These are phyloP conservation scores for Calypte anna DNA, from an alignment of 2,113 vertebrate genomes.

Conservation along the genomic window DNA sequence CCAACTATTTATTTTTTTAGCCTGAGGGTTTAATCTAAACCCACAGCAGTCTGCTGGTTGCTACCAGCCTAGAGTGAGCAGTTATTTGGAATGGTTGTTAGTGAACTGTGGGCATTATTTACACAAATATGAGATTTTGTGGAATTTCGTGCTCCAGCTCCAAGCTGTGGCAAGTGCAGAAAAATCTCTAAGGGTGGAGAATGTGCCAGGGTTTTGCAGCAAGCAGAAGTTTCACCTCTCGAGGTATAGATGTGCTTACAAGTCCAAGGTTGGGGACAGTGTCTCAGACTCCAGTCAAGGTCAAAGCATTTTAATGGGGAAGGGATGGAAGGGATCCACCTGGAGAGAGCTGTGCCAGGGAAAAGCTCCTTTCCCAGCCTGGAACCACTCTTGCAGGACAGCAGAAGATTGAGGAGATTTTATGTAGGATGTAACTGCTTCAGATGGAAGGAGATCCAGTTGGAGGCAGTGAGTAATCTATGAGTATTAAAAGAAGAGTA, in stretches of 20 bases:
- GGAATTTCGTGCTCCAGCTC: not conserved
- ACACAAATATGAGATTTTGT: not conserved
- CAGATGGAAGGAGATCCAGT: not conserved
- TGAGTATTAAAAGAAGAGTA: not conserved
- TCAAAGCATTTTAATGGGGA: not conserved
- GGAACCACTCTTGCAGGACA: not conserved
- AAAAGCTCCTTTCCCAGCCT: not conserved
- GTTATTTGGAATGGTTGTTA: not conserved
- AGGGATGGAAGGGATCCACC: not conserved
- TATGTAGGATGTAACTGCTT: not conserved
- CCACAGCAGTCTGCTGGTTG: not conserved
- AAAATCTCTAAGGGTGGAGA: not conserved
- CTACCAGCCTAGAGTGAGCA: not conserved
- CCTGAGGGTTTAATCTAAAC: not conserved
- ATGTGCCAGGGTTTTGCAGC: not conserved
- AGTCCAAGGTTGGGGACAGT: not conserved
- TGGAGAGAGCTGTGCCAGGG: not conserved
- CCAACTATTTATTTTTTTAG: not conserved
- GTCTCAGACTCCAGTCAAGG: not conserved
- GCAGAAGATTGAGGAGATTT: not conserved
- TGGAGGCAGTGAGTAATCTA: not conserved
- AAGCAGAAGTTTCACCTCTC: not conserved
- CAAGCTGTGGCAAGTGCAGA: not conserved
- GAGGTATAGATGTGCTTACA: not conserved
- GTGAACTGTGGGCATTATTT: not conserved